Evolutionary conservation across 2,113 vertebrate species (phyloP).

Genomic region (Mus musculus): GRCm39 chr11:100160501-100161000

Average conservation of each 20-base stretch:
- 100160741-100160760: constrained; percentile 78
- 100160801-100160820: constrained; percentile 82
- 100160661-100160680: constrained; percentile 83
- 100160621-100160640: constrained; percentile 68
- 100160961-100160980: constrained; percentile 71
- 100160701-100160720: background rate
- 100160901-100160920: background rate
- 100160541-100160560: constrained; percentile 81
- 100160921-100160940: constrained; percentile 15
- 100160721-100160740: constrained; percentile 8
- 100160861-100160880: background rate
- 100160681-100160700: constrained; percentile 80
- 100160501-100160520: constrained; percentile 57
- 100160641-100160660: constrained; percentile 81
- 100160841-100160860: constrained; percentile 48
- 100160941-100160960: constrained; percentile 51
- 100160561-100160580: constrained; percentile 84
- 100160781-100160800: constrained; percentile 77
- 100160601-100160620: constrained; percentile 78
- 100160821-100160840: constrained; percentile 72
- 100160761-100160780: constrained; percentile 56
- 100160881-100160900: background rate
- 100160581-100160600: constrained; percentile 21
- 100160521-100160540: constrained; percentile 78
- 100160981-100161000: constrained; percentile 25